Conservation (phyloP, 2,113 vertebrate genomes). For the Geococcyx californianus region DNA sequence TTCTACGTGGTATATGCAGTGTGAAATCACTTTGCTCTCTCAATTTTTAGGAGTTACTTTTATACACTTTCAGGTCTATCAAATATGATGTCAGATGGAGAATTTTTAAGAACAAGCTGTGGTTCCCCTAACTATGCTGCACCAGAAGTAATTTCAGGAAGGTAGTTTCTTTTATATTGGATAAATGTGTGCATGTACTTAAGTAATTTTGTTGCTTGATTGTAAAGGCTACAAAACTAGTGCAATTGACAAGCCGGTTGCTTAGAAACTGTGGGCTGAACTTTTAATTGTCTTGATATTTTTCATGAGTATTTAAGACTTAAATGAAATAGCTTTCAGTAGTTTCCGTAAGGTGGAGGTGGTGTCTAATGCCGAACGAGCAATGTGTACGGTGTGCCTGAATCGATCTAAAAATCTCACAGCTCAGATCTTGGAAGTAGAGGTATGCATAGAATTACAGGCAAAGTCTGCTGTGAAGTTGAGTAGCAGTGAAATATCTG, state of each 20-base stretch:
- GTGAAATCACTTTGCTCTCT: not conserved
- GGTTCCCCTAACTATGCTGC: conserved; percentile 96
- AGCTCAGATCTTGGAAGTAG: not conserved
- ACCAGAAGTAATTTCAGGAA: conserved; percentile 98
- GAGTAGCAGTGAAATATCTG: not conserved
- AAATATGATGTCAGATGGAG: conserved; percentile 98
- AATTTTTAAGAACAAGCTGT: conserved; percentile 94
- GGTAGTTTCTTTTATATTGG: conserved; percentile 78
- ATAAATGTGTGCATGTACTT: conserved; percentile 18
- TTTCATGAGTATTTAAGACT: not conserved
- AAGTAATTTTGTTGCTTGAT: not conserved
- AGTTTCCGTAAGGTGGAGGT: not conserved
- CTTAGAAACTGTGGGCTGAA: not conserved
- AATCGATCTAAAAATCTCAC: not conserved
- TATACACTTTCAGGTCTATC: conserved; percentile 85
- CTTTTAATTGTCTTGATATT: not conserved
- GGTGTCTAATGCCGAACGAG: not conserved
- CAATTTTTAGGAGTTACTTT: conserved; percentile 55
- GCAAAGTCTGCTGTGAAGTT: not conserved
- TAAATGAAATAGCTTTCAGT: not conserved
- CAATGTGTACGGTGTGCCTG: not conserved
- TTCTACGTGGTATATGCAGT: not conserved
- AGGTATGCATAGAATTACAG: not conserved
- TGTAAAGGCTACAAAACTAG: not conserved
- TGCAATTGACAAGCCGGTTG: not conserved